Percentiles rank a stretch among this genome's conserved stretches.
These are phyloP conservation scores for Vireo griseus DNA, from an alignment of 2,797 vertebrate species.

Conservation along the genomic window DNA sequence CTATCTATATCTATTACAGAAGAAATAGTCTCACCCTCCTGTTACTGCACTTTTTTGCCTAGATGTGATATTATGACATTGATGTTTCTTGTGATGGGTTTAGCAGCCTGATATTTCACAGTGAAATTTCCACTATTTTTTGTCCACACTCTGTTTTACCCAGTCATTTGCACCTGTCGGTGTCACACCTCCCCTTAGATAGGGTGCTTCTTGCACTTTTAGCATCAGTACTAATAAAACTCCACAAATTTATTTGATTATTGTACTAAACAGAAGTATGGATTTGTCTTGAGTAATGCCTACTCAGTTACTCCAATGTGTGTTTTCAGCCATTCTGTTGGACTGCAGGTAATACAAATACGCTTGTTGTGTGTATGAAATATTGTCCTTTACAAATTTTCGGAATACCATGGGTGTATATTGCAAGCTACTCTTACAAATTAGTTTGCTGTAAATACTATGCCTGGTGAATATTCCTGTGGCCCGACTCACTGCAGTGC, in stretches of 20 bases:
- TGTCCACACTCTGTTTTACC: not conserved
- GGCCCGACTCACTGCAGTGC: not conserved
- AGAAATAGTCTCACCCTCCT: not conserved
- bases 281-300: not conserved
- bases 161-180: not conserved
- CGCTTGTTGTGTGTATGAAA: not conserved
- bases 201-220: not conserved
- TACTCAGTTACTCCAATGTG: not conserved
- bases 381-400: not conserved
- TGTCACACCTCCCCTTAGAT: not conserved
- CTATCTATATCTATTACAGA: not conserved
- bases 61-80: not conserved
- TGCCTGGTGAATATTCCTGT: not conserved
- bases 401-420: not conserved
- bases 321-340: not conserved
- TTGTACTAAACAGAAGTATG: not conserved
- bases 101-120: not conserved
- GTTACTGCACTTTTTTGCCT: not conserved
- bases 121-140: not conserved
- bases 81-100: not conserved
- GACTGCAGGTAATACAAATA: not conserved
- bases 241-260: not conserved
- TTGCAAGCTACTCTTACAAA: not conserved
- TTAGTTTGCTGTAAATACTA: constrained; percentile 2
- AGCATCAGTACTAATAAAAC: not conserved